Evolutionary conservation across 2,797 vertebrate species (phyloP).

Genomic region (Sparus aurata): DNA sequence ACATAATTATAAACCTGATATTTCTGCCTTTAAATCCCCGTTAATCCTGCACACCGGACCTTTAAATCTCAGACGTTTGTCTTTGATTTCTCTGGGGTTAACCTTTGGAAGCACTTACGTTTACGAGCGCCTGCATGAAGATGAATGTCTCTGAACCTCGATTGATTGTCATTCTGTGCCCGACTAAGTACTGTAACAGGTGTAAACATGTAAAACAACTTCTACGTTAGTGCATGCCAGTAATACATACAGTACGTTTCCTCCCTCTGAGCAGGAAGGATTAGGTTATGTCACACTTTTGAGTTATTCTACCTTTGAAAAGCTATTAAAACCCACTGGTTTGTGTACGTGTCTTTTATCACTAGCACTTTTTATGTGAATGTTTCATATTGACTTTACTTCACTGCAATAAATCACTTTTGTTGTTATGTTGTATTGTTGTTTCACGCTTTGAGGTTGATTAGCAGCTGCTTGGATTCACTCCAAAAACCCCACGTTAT

Average conservation of each 20-base stretch:
- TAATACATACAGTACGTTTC: conserved; percentile 21
- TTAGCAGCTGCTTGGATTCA: not conserved
- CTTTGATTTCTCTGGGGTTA: conserved; percentile 51
- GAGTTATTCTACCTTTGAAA: conserved; percentile 32
- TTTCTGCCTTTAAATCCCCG: no score
- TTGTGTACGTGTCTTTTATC: conserved; percentile 51
- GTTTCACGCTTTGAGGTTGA: not conserved
- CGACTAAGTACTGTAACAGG: conserved; percentile 50
- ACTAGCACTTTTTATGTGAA: conserved; percentile 65
- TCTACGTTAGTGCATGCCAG: conserved; percentile 67
- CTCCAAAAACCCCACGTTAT: not conserved
- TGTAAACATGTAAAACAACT: conserved; percentile 44
- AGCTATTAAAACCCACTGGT: not conserved
- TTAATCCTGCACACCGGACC: no score
- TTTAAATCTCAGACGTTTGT: conserved; percentile 41
- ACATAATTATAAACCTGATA: no score
- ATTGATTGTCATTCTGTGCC: conserved; percentile 48
- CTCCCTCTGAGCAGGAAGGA: conserved; percentile 20
- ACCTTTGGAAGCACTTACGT: conserved; percentile 67
- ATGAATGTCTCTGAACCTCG: conserved; percentile 58
- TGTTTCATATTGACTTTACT: conserved; percentile 63
- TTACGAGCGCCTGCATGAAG: conserved; percentile 61
- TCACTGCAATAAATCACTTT: conserved; percentile 78
- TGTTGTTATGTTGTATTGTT: conserved; percentile 50
- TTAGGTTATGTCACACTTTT: conserved; percentile 34